Conservation (phyloP, 2,888 invertebrate species). For the Eledona agricola region DNA sequence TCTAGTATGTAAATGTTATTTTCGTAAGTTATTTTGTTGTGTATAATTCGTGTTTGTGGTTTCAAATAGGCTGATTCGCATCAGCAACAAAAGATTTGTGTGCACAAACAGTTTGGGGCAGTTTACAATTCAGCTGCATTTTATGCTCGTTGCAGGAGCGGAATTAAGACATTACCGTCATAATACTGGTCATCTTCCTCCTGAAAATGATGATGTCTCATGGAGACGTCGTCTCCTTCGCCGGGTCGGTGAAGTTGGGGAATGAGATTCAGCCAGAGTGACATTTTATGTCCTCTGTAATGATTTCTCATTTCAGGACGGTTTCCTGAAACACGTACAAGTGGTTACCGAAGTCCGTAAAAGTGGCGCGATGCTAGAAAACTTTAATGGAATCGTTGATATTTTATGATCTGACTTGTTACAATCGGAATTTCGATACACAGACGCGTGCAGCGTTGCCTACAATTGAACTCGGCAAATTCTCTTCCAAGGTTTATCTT, state of each 20-base stretch:
- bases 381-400: slow-evolving; percentile 22
- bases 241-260: slow-evolving; percentile 89
- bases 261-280: slow-evolving; percentile 87
- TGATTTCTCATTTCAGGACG: slow-evolving; percentile 85
- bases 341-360: slow-evolving; percentile 21
- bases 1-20: too few relatives aligned
- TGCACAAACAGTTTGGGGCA: too few relatives aligned
- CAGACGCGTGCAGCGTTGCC: slow-evolving; percentile 1
- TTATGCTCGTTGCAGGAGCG: too few relatives aligned
- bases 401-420: slow-evolving; percentile 15
- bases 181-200: slow-evolving; percentile 82
- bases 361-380: slow-evolving; percentile 19
- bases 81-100: too few relatives aligned
- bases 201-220: slow-evolving; percentile 88
- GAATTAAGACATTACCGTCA: slow-evolving; percentile 69
- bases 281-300: slow-evolving; percentile 90
- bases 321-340: slow-evolving; percentile 56
- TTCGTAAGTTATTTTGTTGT: too few relatives aligned
- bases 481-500: too few relatives aligned
- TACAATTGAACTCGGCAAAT: slow-evolving; percentile 1
- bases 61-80: too few relatives aligned
- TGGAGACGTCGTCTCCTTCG: slow-evolving; percentile 77
- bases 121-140: too few relatives aligned
- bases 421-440: slow-evolving; percentile 7
- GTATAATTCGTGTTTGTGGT: too few relatives aligned